These are phyloP conservation scores for Mactromeris polynyma DNA, from an alignment of 2,888 invertebrate species.

Conservation along the genomic window DNA sequence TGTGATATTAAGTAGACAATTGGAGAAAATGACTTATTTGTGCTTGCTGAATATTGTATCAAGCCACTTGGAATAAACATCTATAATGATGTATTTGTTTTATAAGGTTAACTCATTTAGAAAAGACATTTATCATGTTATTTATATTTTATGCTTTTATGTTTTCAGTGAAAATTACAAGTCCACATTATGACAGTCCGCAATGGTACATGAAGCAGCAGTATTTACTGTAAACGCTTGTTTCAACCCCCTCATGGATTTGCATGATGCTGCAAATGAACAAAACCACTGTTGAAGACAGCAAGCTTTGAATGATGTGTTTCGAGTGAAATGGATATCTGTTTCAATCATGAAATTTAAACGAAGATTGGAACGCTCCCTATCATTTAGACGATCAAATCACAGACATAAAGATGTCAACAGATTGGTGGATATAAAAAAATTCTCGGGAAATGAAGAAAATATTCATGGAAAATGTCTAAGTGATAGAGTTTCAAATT, in stretches of 20 bases:
- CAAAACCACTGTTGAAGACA: not conserved
- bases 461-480: slow-evolving; percentile 1
- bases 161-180: not conserved
- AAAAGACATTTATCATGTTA: not conserved
- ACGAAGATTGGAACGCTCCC: slow-evolving; percentile 22
- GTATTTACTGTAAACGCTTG: not conserved
- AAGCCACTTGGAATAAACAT: too few relatives aligned
- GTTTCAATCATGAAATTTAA: slow-evolving; percentile 42
- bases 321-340: not conserved
- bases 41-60: too few relatives aligned
- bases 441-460: not conserved
- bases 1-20: too few relatives aligned
- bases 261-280: not conserved
- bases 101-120: too few relatives aligned
- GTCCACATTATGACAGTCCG: not conserved
- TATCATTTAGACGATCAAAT: slow-evolving; percentile 25
- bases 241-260: not conserved
- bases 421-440: not conserved
- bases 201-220: not conserved
- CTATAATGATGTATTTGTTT: too few relatives aligned
- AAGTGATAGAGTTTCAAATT: not conserved
- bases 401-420: slow-evolving; percentile 18
- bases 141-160: not conserved
- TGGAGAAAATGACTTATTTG: too few relatives aligned
- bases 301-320: not conserved